These are phyloP conservation scores for Saccostrea cuccullata DNA, from an alignment of 1,140 invertebrate genomes.

Conservation along the genomic window DNA sequence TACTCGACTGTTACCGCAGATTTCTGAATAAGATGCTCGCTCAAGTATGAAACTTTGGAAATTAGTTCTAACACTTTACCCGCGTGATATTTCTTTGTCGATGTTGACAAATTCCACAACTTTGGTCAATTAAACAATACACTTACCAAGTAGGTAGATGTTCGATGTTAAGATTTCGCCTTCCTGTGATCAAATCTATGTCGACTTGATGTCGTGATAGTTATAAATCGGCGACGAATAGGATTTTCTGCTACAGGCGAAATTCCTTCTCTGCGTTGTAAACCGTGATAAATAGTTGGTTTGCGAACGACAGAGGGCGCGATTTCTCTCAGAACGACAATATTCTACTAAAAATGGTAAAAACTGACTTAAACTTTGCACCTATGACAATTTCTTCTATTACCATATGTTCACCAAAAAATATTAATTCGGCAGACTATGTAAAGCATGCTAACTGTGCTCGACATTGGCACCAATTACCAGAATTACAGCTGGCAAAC, in stretches of 20 bases:
- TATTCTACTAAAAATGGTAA: neutral
- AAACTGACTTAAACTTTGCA: neutral
- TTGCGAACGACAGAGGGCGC: conserved; percentile 10
- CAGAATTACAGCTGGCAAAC: conserved; percentile 21
- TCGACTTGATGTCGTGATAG: conserved; percentile 3
- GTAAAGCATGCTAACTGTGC: neutral
- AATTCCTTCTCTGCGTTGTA: conserved; percentile 30
- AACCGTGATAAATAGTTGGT: neutral
- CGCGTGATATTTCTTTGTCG: neutral
- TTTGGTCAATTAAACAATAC: conserved; percentile 10
- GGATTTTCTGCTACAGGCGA: conserved; percentile 26
- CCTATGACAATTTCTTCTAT: neutral
- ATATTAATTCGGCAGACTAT: neutral
- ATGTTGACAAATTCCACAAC: neutral
- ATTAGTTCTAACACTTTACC: neutral
- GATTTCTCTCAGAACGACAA: neutral
- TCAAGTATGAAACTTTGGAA: conserved; percentile 7
- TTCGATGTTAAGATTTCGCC: neutral
- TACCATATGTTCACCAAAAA: neutral
- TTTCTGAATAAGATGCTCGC: neutral
- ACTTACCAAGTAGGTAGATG: conserved; percentile 2
- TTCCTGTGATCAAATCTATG: conserved; percentile 17
- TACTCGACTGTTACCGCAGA: neutral
- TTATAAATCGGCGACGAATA: conserved; percentile 12
- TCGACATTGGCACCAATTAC: conserved; percentile 29